Evolutionary conservation across 2,113 vertebrate species (phyloP).

Genomic region (Nycticebus coucang): DNA sequence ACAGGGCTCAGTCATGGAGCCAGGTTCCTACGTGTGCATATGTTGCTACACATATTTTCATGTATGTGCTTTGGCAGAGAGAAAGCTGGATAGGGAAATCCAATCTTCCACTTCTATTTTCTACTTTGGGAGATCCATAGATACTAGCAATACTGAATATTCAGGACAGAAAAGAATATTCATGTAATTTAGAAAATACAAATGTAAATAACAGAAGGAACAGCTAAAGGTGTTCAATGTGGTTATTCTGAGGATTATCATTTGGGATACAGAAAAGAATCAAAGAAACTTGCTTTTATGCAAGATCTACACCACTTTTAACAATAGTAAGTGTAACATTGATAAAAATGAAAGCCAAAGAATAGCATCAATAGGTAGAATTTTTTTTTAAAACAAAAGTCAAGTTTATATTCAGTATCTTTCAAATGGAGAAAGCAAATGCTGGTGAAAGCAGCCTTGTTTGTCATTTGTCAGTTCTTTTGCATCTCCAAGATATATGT

Average conservation of each 20-base stretch:
- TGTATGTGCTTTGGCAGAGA: background rate
- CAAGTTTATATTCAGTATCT: background rate
- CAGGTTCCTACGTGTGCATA: background rate
- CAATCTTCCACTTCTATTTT: background rate
- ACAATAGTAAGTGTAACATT: background rate
- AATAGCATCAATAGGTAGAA: background rate
- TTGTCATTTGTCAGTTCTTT: background rate
- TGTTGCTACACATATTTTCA: background rate
- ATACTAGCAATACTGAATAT: background rate
- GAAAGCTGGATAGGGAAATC: background rate
- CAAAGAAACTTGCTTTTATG: background rate
- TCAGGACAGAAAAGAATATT: background rate
- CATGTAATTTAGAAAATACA: background rate
- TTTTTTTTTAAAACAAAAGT: background rate
- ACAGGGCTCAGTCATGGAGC: too few relatives aligned
- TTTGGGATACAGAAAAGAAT: background rate
- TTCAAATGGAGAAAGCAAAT: background rate
- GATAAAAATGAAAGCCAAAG: background rate
- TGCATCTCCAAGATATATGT: background rate
- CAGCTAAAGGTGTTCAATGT: background rate
- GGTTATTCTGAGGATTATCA: background rate
- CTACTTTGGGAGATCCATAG: background rate
- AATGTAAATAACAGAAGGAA: background rate
- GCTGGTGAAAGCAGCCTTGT: background rate
- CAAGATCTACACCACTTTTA: background rate